Evolutionary conservation across 92 coral and sea anemone species (phyloP).

Genomic region (Anthopleura xanthogrammica): DNA sequence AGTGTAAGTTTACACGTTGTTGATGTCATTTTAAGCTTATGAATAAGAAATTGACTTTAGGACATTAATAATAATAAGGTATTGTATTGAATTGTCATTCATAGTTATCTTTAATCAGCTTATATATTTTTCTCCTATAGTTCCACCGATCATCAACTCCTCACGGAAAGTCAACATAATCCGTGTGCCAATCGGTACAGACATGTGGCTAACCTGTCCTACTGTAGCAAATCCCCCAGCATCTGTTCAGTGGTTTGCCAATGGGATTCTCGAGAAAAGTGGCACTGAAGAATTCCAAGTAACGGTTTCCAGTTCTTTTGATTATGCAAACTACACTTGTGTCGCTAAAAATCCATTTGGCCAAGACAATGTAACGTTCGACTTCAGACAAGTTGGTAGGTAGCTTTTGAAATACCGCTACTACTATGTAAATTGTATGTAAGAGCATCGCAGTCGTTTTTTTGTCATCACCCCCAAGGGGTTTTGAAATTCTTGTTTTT

Average conservation of each 20-base stretch:
- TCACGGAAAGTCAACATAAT: conserved; percentile 15
- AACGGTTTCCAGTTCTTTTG: not conserved
- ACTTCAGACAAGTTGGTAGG: not conserved
- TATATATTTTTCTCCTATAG: not conserved
- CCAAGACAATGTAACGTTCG: not conserved
- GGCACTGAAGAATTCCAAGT: not conserved
- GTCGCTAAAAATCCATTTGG: not conserved
- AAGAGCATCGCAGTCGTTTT: too few relatives aligned
- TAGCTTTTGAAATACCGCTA: not conserved
- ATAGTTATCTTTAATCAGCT: too few relatives aligned
- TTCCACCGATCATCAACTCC: conserved; percentile 35
- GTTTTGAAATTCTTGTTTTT: not conserved
- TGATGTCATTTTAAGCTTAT: too few relatives aligned
- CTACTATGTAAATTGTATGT: too few relatives aligned
- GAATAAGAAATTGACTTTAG: too few relatives aligned
- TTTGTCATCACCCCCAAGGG: too few relatives aligned
- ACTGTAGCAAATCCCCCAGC: conserved; percentile 56
- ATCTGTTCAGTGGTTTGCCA: conserved; percentile 24
- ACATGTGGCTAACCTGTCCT: conserved; percentile 21
- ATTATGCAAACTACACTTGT: conserved; percentile 3
- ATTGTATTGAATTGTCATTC: too few relatives aligned
- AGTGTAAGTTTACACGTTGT: conserved; percentile 35
- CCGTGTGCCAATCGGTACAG: conserved; percentile 2
- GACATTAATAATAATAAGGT: too few relatives aligned
- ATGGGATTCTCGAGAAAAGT: not conserved